Percentiles rank a stretch among this genome's conserved stretches.
Evolutionary conservation across 2,113 vertebrate genomes (phyloP).

Genomic region (Brachirus orientalis): DNA sequence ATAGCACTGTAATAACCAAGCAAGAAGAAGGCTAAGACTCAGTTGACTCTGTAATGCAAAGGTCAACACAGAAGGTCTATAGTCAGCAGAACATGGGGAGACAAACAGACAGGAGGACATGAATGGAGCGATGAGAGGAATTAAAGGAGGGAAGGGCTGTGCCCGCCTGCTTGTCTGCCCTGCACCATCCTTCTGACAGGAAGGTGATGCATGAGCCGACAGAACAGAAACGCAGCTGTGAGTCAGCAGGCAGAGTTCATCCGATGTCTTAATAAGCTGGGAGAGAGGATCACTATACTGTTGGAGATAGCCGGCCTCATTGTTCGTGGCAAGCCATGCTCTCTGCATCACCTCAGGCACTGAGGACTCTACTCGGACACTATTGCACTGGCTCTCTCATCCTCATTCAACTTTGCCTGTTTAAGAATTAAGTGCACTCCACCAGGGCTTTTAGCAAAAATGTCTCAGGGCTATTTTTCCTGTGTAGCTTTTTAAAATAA

Average conservation of each 20-base stretch:
- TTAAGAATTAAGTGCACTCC: constrained; percentile 73
- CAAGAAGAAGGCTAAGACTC: constrained; percentile 5
- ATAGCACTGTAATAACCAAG: constrained; percentile 19
- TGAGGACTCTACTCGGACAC: constrained; percentile 65
- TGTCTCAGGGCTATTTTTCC: constrained; percentile 69
- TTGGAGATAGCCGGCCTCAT: constrained; percentile 33
- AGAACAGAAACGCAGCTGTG: constrained; percentile 67
- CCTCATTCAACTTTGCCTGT: constrained; percentile 67
- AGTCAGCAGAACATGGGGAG: background rate
- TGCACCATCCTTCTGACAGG: constrained; percentile 67
- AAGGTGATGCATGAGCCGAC: constrained; percentile 68
- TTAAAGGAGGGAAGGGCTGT: constrained; percentile 24
- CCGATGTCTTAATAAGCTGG: constrained; percentile 64
- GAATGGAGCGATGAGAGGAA: constrained; percentile 7
- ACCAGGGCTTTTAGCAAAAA: constrained; percentile 66
- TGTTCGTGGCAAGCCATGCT: constrained; percentile 37
- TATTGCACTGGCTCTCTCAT: constrained; percentile 72
- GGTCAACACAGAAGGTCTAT: background rate
- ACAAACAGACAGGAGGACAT: background rate
- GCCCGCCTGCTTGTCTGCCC: constrained; percentile 45
- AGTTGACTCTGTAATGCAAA: constrained; percentile 1
- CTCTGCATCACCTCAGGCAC: constrained; percentile 52
- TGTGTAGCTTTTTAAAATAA: constrained; percentile 52
- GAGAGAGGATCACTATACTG: constrained; percentile 25
- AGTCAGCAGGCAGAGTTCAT: constrained; percentile 74